Base-by-base conservation (phyloP, 2,797 vertebrate genomes). In the Rhynchonycteris naso region DNA sequence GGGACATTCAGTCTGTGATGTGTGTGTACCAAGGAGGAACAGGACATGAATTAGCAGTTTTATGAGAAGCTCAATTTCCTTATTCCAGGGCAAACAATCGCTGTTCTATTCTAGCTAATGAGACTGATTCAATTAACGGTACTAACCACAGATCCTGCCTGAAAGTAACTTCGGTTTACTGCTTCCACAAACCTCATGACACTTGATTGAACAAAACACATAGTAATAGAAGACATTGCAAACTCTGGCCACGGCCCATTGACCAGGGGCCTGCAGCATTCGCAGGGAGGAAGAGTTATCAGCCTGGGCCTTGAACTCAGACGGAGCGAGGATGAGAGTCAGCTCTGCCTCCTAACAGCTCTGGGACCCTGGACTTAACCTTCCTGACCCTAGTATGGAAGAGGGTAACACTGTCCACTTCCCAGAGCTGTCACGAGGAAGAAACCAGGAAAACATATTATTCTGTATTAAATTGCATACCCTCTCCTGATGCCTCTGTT, bases 61-160 rank as follows among this genome's bases (percentile, higher is more conserved):
- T 75, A 76, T 93, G 92, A 96, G 85, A 92, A 94, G 86, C 92
- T 89, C 93, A 59, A 58, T 95, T 95, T 94, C 93, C 90, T 83
- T 92, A 93, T 94, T 92, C 94, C 1, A 5, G 82, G 80, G 74
- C 93, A 69, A 95, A 93, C 85, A 95, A 74, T 76, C 76, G 80
- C 93, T 92, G 84, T 65, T 96, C 88, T 93, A 82, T 72, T 92
- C 83, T 89, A 93, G 93, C 94, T 92, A 95, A 93, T 93, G 95
- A 97, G 93, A 96, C 95, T 90, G 95, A 97, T 96, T 96, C 96
- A 96, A 96, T 96, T 97, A 96, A 95, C 82, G 26, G 84, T 71
- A 85, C 96, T 97, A 95, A 95, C 95, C 96, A 93, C 96, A 97
- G 96, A 95, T 95, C 90, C 96, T 93, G 56, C 92, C 95, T 88